Conservation (phyloP, 2,888 invertebrate genomes). For the Crocallis elinguaria region DNA sequence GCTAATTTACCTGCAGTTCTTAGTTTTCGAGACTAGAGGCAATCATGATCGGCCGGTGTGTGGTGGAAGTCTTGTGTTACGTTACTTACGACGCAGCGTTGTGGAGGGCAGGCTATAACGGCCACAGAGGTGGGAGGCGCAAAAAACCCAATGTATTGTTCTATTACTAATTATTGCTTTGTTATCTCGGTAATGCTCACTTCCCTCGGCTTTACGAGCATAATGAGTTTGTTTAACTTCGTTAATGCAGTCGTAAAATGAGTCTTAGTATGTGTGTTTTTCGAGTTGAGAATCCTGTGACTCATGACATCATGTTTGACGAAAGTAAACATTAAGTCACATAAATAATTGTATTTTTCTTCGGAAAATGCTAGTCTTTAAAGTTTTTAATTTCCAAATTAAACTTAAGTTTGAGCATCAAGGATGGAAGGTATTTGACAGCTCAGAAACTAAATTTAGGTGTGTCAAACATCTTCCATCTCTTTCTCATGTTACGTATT, state of each 20-base stretch:
- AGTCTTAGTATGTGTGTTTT: slow-evolving; percentile 10
- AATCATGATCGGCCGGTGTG: slow-evolving; percentile 56
- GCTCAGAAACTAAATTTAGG: too few species aligned
- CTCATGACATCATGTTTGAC: too few species aligned
- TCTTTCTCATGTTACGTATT: too few species aligned
- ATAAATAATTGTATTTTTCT: too few species aligned
- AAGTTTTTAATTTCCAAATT: too few species aligned
- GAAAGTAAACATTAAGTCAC: too few species aligned
- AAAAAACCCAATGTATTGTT: slow-evolving; percentile 45
- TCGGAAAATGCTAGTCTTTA: too few species aligned
- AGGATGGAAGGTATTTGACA: too few species aligned
- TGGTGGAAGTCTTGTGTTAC: slow-evolving; percentile 60
- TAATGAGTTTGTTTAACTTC: slow-evolving; percentile 15
- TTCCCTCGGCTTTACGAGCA: slow-evolving; percentile 8
- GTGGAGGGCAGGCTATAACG: slow-evolving; percentile 42
- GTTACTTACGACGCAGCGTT: slow-evolving; percentile 55
- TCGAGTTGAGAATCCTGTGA: slow-evolving; percentile 2
- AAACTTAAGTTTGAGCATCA: too few species aligned
- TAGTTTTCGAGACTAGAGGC: slow-evolving; percentile 3
- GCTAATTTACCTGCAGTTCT: slow-evolving; percentile 34
- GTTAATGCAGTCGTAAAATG: slow-evolving; percentile 6
- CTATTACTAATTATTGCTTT: slow-evolving; percentile 31
- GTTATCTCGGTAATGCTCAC: slow-evolving; percentile 19
- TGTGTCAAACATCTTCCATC: too few species aligned
- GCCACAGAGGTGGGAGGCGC: slow-evolving; percentile 32